phyloP scores from a whole-genome alignment of 1,140 invertebrate genomes.

The Tetramorium alpestre region DNA sequence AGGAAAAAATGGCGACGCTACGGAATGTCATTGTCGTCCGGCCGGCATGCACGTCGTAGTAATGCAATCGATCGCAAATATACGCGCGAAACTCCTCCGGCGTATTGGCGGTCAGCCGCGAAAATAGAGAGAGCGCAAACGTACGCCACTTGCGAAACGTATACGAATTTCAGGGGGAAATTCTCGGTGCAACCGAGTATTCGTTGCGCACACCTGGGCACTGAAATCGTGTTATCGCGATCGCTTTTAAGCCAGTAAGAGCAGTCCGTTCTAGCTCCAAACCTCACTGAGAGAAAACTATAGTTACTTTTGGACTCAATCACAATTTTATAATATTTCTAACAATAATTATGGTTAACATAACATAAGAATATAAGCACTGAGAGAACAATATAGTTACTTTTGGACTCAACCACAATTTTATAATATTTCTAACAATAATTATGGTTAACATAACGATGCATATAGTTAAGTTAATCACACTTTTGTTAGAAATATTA shows the following conservation, averaged over 20 bases:
- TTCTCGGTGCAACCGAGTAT: background rate
- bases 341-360: no score
- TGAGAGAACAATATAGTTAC: no score
- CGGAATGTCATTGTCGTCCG: slow-evolving; percentile 75
- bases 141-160: slow-evolving; percentile 24
- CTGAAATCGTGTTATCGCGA: slow-evolving; percentile 39
- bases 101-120: background rate
- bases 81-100: background rate
- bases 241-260: background rate
- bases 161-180: slow-evolving; percentile 44
- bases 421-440: no score
- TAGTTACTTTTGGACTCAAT: no score
- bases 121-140: slow-evolving; percentile 54
- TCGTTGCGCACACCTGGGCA: background rate
- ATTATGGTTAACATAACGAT: no score
- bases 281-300: background rate
- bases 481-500: no score
- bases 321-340: no score
- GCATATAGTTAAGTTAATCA: no score
- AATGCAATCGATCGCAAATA: background rate
- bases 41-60: slow-evolving; percentile 23
- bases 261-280: background rate
- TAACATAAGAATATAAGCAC: no score
- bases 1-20: slow-evolving; percentile 68
- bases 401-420: no score